Base-by-base conservation (phyloP, 2,797 vertebrate species). In the Allobates femoralis region DNA sequence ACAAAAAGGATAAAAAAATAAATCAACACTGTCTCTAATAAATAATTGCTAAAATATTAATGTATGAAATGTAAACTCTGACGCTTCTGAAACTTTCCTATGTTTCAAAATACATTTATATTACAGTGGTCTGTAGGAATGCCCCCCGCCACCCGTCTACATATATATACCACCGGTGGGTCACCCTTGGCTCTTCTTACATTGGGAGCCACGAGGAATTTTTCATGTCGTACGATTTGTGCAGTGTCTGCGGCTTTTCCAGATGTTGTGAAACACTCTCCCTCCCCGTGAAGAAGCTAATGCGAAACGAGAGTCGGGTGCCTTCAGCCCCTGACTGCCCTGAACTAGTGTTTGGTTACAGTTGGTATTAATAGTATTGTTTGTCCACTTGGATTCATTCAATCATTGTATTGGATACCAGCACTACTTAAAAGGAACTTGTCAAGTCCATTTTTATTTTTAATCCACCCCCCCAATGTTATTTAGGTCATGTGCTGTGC, bases 1-100 rank as follows among this genome's bases (percentile, higher is more conserved):
- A 46, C n/a, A 74, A 15, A 8, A 12, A 69, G 10, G 32, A 69
- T 23, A 74, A 23, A 60, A n/a, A 83, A 58, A 30, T 3, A 84
- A 51, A 19, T 91, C 93, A 93, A 93, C 89, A 86, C 92, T 92
- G 91, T 91, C 85, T 89, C 93, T 92, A 94, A 94, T 94, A 95
- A 95, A 95, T 95, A 94, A 95, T 95, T 91, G 92, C 93, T 92
- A 93, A 93, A 93, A 92, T 91, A 83, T 93, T 92, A 92, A 93
- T 93, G 93, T 95, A 94, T 95, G 94, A 94, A 94, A 94, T 95
- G 94, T 95, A 95, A 95, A 95, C 95, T 92, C 93, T 89, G 90
- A 93, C 84, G 86, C 91, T 91, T 90, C 91, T 90, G 89, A 89
- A 90, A 92, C 90, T 86, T 90, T 71, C 41, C 92, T 77, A 23